Conservation (phyloP, 2,797 vertebrate genomes). For the Brachyrhaphis roseni region DNA sequence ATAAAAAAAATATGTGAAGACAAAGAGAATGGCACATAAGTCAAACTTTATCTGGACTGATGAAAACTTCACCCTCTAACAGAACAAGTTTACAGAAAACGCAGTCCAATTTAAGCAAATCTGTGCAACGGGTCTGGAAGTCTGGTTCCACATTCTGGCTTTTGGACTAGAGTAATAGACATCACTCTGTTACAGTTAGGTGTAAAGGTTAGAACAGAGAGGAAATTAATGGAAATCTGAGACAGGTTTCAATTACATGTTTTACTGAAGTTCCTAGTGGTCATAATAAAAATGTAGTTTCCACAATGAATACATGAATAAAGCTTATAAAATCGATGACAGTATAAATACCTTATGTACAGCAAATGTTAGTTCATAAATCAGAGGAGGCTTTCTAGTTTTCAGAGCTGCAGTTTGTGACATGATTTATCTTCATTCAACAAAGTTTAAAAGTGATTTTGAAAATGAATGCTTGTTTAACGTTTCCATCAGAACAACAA, state of each 20-base stretch:
- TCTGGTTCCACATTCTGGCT: not conserved
- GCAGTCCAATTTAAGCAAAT: not conserved
- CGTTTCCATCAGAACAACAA: conserved; percentile 72
- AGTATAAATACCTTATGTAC: conserved; percentile 79
- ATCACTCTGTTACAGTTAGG: conserved; percentile 6
- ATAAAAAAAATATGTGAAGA: not conserved
- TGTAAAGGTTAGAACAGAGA: conserved; percentile 9
- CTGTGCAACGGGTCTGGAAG: not conserved
- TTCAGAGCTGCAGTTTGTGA: conserved; percentile 72
- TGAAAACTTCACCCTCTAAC: conserved; percentile 1
- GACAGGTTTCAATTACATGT: conserved; percentile 25
- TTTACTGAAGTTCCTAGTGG: conserved; percentile 66
- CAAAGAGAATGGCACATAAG: conserved; percentile 4
- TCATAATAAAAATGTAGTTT: conserved; percentile 67
- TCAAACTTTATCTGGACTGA: conserved; percentile 9
- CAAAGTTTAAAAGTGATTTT: conserved; percentile 74
- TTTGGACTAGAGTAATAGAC: not conserved
- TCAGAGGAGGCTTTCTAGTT: conserved; percentile 70
- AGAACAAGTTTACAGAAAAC: not conserved
- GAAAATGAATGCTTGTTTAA: conserved; percentile 76
- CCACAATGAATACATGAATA: conserved; percentile 74
- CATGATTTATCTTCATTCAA: conserved; percentile 61
- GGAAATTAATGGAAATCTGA: not conserved
- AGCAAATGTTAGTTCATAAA: conserved; percentile 77
- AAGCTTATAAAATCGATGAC: conserved; percentile 83